phyloP scores from a whole-genome alignment of 2,797 vertebrate species.

The Denticeps clupeoides region DNA sequence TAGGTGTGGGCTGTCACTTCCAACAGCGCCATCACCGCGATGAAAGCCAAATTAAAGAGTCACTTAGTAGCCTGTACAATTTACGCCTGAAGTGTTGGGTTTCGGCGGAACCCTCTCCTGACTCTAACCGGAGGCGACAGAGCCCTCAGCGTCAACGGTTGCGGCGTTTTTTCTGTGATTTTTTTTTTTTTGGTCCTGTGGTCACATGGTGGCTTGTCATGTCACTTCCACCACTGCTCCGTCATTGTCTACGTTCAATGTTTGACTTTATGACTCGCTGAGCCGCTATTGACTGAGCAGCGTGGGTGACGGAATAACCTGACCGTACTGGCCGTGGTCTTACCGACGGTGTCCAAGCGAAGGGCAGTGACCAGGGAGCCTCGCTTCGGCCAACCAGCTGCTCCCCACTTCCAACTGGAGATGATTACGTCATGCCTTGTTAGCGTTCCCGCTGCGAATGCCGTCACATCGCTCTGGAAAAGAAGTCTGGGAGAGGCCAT shows the following conservation, averaged over 20 bases:
- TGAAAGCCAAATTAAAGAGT: constrained; percentile 33
- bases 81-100: constrained; percentile 12
- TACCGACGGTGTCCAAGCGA: too few relatives aligned
- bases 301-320: too few relatives aligned
- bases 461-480: constrained; percentile 34
- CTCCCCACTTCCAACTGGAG: too few relatives aligned
- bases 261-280: constrained; percentile 43
- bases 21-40: constrained; percentile 18
- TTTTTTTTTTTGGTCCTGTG: background rate
- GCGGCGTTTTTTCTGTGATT: constrained; percentile 8
- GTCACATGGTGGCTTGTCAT: constrained; percentile 28
- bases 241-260: constrained; percentile 34
- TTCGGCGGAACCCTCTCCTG: constrained; percentile 12
- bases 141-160: constrained; percentile 24
- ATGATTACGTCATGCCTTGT: constrained; percentile 43
- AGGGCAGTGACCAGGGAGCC: too few relatives aligned
- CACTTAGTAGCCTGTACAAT: constrained; percentile 23
- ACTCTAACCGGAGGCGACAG: constrained; percentile 37
- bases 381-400: too few relatives aligned
- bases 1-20: constrained; percentile 4
- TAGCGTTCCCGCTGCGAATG: constrained; percentile 33
- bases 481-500: constrained; percentile 30
- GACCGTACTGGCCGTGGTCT: too few relatives aligned
- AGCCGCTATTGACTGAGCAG: constrained; percentile 23
- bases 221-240: constrained; percentile 26